Conservation (phyloP, 2,113 vertebrate species). For the Lepisosteus oculatus region DNA sequence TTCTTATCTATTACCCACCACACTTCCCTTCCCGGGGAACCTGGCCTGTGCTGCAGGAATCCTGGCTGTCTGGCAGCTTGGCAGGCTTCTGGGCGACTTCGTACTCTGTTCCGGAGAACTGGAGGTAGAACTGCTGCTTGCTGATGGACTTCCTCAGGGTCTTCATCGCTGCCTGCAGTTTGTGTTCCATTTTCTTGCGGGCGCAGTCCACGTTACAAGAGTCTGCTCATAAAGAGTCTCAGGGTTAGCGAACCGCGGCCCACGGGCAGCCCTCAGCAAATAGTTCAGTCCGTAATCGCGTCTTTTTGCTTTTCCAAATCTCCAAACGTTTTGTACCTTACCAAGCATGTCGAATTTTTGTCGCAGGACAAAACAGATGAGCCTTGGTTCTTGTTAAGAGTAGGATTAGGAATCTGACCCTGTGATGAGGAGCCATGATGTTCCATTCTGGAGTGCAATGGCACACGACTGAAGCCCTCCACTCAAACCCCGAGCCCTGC, state of each 20-base stretch:
- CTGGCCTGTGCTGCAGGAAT: constrained; percentile 80
- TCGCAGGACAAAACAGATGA: too few relatives aligned
- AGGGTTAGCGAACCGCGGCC: constrained; percentile 29
- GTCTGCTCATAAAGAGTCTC: constrained; percentile 63
- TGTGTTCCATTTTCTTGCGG: constrained; percentile 81
- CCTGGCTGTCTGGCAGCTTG: constrained; percentile 63
- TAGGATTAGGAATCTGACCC: too few relatives aligned
- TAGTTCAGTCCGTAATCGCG: too few relatives aligned
- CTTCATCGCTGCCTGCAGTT: constrained; percentile 84
- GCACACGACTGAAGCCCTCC: too few relatives aligned
- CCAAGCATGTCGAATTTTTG: too few relatives aligned
- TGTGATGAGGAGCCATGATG: too few relatives aligned
- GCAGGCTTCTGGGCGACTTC: constrained; percentile 85
- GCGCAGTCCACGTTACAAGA: constrained; percentile 82
- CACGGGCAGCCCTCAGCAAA: too few relatives aligned
- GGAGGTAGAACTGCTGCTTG: constrained; percentile 92
- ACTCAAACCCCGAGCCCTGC: too few relatives aligned
- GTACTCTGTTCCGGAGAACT: constrained; percentile 88
- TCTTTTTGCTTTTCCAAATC: too few relatives aligned
- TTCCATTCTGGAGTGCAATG: too few relatives aligned
- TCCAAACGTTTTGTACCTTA: too few relatives aligned
- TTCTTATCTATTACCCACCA: constrained; percentile 64
- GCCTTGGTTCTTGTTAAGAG: too few relatives aligned
- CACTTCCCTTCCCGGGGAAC: constrained; percentile 80
- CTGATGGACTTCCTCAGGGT: constrained; percentile 88